Evolutionary conservation across 2,113 vertebrate species (phyloP).

Genomic region (Acinonyx jubatus): DNA sequence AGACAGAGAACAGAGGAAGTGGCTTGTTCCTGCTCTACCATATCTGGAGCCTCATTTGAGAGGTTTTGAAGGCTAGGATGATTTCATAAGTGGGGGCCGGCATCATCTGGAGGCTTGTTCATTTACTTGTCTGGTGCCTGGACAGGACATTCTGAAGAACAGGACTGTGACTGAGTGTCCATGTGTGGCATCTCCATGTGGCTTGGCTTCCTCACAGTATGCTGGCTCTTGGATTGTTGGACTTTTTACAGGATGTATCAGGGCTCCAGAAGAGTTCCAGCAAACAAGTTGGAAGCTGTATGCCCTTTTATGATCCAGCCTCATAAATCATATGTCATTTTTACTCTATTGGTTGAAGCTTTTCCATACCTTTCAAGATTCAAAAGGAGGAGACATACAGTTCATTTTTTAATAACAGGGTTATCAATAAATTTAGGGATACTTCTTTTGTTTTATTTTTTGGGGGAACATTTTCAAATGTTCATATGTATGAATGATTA

Average conservation of each 20-base stretch:
- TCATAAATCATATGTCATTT: neutral
- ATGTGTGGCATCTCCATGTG: neutral
- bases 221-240: neutral
- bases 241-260: neutral
- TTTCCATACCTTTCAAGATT: neutral
- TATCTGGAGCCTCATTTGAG: neutral
- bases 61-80: neutral
- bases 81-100: neutral
- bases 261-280: neutral
- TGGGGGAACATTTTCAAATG: neutral
- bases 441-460: neutral
- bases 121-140: neutral
- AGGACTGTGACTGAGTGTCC: neutral
- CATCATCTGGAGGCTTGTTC: neutral
- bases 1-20: neutral
- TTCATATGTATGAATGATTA: neutral
- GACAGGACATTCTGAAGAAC: neutral
- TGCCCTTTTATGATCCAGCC: neutral
- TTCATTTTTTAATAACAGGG: neutral
- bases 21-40: neutral
- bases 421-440: neutral
- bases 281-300: neutral
- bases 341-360: neutral
- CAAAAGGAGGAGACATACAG: neutral
- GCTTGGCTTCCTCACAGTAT: neutral